Percentiles rank a stretch among this genome's conserved stretches.
Conservation (phyloP, 2,113 vertebrate genomes). For the Pipa parva region DNA sequence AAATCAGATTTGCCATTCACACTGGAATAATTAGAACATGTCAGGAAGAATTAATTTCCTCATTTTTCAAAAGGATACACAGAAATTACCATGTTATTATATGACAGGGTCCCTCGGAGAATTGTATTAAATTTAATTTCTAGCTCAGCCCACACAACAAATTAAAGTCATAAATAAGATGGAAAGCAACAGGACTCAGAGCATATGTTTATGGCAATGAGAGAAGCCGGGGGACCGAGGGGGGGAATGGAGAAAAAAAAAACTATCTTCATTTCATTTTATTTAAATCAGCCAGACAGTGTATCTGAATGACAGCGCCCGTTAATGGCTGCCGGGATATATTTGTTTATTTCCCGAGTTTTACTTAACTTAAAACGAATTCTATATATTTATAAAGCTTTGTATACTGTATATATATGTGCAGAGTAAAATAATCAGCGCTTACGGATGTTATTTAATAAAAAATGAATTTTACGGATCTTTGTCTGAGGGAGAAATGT, state of each 20-base stretch:
- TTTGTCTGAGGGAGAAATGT: too few relatives aligned
- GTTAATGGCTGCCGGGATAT: too few relatives aligned
- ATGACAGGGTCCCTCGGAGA: constrained; percentile 99
- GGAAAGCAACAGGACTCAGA: constrained; percentile 96
- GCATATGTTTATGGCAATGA: constrained; percentile 99
- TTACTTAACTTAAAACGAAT: too few relatives aligned
- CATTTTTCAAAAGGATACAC: constrained; percentile 99
- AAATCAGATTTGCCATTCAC: constrained; percentile 94
- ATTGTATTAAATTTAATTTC: constrained; percentile 99
- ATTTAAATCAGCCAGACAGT: constrained; percentile 99
- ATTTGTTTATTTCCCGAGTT: too few relatives aligned
- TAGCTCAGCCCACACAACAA: constrained; percentile 99
- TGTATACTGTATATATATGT: too few relatives aligned
- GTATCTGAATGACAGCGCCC: constrained; percentile 97
- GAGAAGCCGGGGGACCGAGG: constrained; percentile 97
- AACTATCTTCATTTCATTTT: constrained; percentile 99
- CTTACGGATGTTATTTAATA: too few relatives aligned
- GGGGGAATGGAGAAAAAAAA: constrained; percentile 59
- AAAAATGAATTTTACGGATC: too few relatives aligned
- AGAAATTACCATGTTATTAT: constrained; percentile 99
- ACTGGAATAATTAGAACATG: constrained; percentile 99
- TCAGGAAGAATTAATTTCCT: constrained; percentile 99
- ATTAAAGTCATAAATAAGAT: constrained; percentile 99
- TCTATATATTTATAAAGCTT: too few relatives aligned
- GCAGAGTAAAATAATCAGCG: too few relatives aligned